Percentiles rank a stretch among this genome's conserved stretches.
phyloP scores from a whole-genome alignment of 2,113 vertebrate genomes.

The Myocastor coypus region DNA sequence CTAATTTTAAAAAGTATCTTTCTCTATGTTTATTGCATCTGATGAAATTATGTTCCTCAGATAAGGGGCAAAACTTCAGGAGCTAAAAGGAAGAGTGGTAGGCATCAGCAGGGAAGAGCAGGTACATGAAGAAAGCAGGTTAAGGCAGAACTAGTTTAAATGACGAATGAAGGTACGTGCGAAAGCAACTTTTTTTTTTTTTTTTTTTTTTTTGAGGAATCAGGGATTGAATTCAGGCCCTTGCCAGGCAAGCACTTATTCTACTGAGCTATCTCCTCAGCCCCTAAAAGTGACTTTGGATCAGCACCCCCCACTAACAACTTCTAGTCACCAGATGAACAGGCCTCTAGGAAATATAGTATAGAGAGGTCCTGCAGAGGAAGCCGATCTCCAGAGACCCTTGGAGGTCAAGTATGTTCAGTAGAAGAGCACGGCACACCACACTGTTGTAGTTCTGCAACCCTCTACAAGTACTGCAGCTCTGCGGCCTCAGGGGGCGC shows the following conservation, averaged over 20 bases:
- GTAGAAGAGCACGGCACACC: accelerated
- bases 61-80: not conserved
- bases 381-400: not conserved
- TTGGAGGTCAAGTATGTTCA: not conserved
- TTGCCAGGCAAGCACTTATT: no score
- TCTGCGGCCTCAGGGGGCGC: not conserved
- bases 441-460: not conserved
- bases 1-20: not conserved
- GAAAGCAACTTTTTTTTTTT: not conserved
- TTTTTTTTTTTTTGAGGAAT: no score
- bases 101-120: not conserved
- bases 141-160: not conserved
- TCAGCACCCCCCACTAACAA: not conserved
- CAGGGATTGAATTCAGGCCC: no score
- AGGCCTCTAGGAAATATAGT: not conserved
- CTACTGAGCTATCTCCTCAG: no score
- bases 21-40: not conserved
- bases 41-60: not conserved
- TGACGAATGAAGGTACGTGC: not conserved
- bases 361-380: not conserved
- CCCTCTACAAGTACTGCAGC: not conserved
- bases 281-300: not conserved
- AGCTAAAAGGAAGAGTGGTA: not conserved
- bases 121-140: not conserved
- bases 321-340: not conserved